Evolutionary conservation across 1,140 invertebrate genomes (phyloP), one percentile per base, ranked within the genome.

Genomic region (Atta colombica): DNA sequence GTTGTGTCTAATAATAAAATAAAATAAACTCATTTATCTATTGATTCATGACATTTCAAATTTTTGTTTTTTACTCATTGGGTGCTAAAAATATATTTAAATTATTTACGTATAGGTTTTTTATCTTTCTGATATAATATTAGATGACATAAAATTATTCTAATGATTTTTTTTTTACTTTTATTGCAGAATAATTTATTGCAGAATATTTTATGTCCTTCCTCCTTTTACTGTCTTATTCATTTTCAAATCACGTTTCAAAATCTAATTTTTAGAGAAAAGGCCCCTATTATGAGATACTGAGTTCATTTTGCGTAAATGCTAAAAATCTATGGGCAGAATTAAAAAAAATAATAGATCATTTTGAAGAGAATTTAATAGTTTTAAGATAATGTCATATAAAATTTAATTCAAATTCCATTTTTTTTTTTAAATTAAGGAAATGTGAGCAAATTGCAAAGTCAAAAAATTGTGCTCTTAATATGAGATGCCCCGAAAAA

Each of bases 201-300:
- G 21, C 21, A 21, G 21, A 21, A 12, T 18, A 10, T 21, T 21
- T 31, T 66, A 12, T 55, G 31, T 39, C 21, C 8, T 78, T 1
- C 7, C 35, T 45, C 18, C 4, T 60, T 49, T 58, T 68, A 14
- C 5, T 14, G 18, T 69, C 16, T 71, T 18, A 72, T 71, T 16
- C 53, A 39, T 71, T 14, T 45, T 60, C 21, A 45, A 60, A 39
- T 81, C 39, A 49, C 14, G 6, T 25, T 69, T 69, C 0, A 4
- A 69, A 49, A 82, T 71, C 53, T 74, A 58, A 60, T 25, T 60
- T 60, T 35, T 35, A 28, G 28, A 28, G 28, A 2, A 28, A 28
- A 2, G 28, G 28, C 1, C 28, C 28, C 28, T 28, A 28, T 28
- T 2, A 28, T 28, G 28, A 28, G 28, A 28, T 28, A 28, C 28